phyloP scores from a whole-genome alignment of 2,888 invertebrate species.

The Cancer borealis region DNA sequence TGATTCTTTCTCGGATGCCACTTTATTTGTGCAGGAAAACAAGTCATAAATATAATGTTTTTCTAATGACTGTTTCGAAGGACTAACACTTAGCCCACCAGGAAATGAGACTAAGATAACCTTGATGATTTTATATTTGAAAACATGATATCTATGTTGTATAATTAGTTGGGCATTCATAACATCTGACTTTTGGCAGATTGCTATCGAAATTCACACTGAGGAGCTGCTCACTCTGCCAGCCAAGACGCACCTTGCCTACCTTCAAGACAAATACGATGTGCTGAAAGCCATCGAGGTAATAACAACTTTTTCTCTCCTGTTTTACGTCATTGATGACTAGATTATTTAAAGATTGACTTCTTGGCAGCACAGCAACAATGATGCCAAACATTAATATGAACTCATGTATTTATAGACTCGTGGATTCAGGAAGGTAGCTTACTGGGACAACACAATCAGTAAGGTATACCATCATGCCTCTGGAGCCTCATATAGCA shows the following conservation, averaged over 20 bases:
- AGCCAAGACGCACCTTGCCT: neutral
- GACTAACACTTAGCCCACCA: no score
- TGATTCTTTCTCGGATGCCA: neutral
- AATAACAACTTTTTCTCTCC: neutral
- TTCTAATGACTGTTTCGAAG: no score
- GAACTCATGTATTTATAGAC: neutral
- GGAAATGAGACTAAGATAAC: no score
- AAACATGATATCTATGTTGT: no score
- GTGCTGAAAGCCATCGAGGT: conserved; percentile 55
- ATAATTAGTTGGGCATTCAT: no score
- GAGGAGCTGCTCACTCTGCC: neutral
- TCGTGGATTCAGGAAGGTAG: conserved; percentile 51
- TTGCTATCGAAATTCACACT: conserved; percentile 56
- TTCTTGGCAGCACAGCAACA: neutral
- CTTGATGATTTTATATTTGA: no score
- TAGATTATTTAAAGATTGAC: no score
- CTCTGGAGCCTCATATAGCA: conserved; percentile 18
- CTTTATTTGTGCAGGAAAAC: neutral
- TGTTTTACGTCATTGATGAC: no score
- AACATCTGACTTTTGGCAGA: neutral
- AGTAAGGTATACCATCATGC: neutral
- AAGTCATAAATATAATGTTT: no score
- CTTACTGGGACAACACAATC: conserved; percentile 54
- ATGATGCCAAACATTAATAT: neutral
- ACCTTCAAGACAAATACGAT: conserved; percentile 27